phyloP scores from a whole-genome alignment of 2,797 vertebrate genomes.

The Danio tinwini region DNA sequence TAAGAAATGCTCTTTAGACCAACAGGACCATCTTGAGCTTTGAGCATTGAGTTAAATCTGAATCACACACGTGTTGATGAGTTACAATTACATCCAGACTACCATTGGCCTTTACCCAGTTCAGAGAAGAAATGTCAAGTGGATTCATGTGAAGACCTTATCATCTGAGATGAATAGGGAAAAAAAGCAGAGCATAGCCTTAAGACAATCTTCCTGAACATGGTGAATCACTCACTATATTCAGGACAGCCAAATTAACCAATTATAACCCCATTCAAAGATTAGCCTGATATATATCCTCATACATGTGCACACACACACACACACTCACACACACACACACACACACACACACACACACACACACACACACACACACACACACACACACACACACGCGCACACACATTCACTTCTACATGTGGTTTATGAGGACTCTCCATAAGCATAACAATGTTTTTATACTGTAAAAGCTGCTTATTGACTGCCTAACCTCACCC shows the following conservation, averaged over 20 bases:
- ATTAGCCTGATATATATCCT: constrained; percentile 74
- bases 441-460: too few relatives aligned
- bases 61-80: neutral
- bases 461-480: too few relatives aligned
- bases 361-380: constrained; percentile 59
- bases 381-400: constrained; percentile 47
- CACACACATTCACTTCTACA: too few relatives aligned
- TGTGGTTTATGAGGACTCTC: too few relatives aligned
- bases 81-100: constrained; percentile 3
- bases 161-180: constrained; percentile 35
- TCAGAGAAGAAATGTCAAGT: constrained; percentile 55
- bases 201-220: constrained; percentile 57
- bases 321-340: too few relatives aligned
- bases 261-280: constrained; percentile 78
- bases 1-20: neutral
- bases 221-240: constrained; percentile 74
- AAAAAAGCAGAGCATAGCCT: constrained; percentile 66
- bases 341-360: constrained; percentile 52
- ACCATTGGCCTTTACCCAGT: constrained; percentile 51
- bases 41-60: neutral
- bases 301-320: constrained; percentile 61
- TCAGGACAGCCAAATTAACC: constrained; percentile 77
- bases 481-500: too few relatives aligned
- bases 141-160: constrained; percentile 36
- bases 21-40: neutral